Evolutionary conservation across 2,888 invertebrate species (phyloP), one percentile per base, ranked within the genome.

Genomic region (Zeuzera pyrina): DNA sequence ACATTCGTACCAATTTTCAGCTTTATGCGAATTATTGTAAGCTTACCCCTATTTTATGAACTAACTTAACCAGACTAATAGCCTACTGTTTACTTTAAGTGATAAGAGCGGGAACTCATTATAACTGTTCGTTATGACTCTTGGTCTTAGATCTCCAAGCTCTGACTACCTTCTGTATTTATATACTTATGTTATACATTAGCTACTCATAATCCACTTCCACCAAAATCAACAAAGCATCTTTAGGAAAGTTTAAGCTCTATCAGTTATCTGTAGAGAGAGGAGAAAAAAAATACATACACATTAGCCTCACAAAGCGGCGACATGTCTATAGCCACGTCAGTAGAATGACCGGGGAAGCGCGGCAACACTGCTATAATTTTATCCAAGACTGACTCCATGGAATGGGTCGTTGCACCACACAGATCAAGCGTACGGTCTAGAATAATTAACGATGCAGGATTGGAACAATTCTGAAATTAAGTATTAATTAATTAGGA

Each of bases 391-490:
- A 89, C 65, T 0, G 87, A 87, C 46, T 89, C 89, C 25, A 84
- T 84, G 29, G 85, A 81, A 49, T 88, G 86, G 37, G 87, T 87
- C 8, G 87, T 84, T 3, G 86, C 85, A 12, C 86, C 85, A 38
- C 87, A 87, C 22, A 91, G 56, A 55, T 91, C 91, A 31, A 91
- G 53, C 0, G 87, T 87, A 6, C 91, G 81, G 45, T 91, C 91
- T 12, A 91, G 66, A 14, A 88, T 65, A 26, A 88, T 84, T 6
- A 88, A 47, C 1, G 88, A 85, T 2, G 85, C 70, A 6, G 78
- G 83, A 24, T 70, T 72, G 2, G 69, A 47, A 27, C 85, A 84
- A 32, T 65, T 73, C 85, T 85, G 55, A 3, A 71, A 70, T 28
- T 5, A 19, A 7, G 8, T 19, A 19, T 19, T 19, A 5, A 19